These are phyloP conservation scores for Heliopora coerulea DNA, from an alignment of 92 coral and sea anemone species.

Conservation along the genomic window DNA sequence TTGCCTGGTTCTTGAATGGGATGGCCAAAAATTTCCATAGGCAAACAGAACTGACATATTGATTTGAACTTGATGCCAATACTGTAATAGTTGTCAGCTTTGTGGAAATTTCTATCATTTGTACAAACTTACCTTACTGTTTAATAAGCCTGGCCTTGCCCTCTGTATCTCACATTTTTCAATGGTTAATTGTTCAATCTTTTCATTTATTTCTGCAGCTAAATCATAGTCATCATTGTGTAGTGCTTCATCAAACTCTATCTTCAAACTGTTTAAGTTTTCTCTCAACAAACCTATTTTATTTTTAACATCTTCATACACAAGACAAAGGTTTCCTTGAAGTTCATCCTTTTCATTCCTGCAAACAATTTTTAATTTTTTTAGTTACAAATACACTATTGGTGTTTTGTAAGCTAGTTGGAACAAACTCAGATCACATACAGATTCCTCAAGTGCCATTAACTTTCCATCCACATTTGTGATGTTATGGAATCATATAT, in stretches of 20 bases:
- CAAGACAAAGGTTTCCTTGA: background rate
- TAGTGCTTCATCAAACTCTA: slow-evolving; percentile 70
- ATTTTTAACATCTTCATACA: slow-evolving; percentile 8
- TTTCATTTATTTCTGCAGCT: slow-evolving; percentile 75
- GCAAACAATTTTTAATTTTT: background rate
- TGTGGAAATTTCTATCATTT: no score
- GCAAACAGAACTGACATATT: no score
- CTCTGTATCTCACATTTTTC: slow-evolving; percentile 21
- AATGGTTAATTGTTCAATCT: slow-evolving; percentile 59
- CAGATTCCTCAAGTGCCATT: no score
- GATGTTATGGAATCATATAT: no score
- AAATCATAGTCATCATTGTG: slow-evolving; percentile 82
- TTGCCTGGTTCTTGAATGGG: no score
- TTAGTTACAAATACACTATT: background rate
- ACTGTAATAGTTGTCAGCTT: no score
- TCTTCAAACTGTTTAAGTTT: slow-evolving; percentile 50
- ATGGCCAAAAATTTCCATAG: no score
- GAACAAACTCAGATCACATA: no score
- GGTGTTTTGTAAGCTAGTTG: no score
- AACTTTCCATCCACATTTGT: no score
- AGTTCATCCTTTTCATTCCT: slow-evolving; percentile 28
- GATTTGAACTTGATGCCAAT: no score
- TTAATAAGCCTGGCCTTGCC: slow-evolving; percentile 23
- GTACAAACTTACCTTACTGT: slow-evolving; percentile 66
- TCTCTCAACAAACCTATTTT: slow-evolving; percentile 44